These are phyloP conservation scores for Parnassius orleans DNA, from an alignment of 2,888 invertebrate species.

Conservation along the genomic window DNA sequence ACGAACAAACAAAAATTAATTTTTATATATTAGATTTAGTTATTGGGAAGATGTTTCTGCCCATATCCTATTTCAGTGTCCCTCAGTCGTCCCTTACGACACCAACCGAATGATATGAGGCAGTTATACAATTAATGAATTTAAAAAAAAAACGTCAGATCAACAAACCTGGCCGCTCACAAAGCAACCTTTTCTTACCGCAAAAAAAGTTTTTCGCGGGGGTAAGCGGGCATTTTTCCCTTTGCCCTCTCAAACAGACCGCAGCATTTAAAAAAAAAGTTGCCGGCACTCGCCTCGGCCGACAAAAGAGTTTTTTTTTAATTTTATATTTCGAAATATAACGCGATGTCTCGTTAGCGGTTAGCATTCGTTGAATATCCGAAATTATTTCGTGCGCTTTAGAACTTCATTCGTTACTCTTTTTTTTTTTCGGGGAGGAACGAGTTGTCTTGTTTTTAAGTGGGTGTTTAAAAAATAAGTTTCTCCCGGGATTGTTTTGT, in stretches of 20 bases:
- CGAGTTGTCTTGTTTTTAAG: conserved; percentile 54
- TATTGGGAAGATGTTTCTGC: too few species aligned
- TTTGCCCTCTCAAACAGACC: conserved; percentile 72
- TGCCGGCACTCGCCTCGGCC: conserved; percentile 54
- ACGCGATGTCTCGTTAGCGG: conserved; percentile 78
- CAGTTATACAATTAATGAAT: conserved; percentile 39
- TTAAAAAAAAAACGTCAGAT: conserved; percentile 34
- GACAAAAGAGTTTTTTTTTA: conserved; percentile 66
- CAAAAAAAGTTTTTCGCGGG: conserved; percentile 69
- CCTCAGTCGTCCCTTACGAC: too few species aligned
- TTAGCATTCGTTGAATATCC: conserved; percentile 76
- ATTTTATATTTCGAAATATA: conserved; percentile 75
- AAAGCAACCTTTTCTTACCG: conserved; percentile 78
- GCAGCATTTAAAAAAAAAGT: conserved; percentile 71
- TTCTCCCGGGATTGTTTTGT: conserved; percentile 43
- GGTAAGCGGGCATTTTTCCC: conserved; percentile 70
- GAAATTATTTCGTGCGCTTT: conserved; percentile 64
- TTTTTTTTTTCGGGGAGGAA: conserved; percentile 40
- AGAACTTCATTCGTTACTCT: conserved; percentile 51
- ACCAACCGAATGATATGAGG: too few species aligned
- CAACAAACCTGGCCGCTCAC: conserved; percentile 48
- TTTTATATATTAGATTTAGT: too few species aligned
- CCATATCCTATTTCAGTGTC: too few species aligned
- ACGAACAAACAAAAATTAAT: too few species aligned
- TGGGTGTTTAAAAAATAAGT: conserved; percentile 44